Base-by-base conservation (phyloP, 1,140 invertebrate genomes). In the Drosophila parabipectinata region DNA sequence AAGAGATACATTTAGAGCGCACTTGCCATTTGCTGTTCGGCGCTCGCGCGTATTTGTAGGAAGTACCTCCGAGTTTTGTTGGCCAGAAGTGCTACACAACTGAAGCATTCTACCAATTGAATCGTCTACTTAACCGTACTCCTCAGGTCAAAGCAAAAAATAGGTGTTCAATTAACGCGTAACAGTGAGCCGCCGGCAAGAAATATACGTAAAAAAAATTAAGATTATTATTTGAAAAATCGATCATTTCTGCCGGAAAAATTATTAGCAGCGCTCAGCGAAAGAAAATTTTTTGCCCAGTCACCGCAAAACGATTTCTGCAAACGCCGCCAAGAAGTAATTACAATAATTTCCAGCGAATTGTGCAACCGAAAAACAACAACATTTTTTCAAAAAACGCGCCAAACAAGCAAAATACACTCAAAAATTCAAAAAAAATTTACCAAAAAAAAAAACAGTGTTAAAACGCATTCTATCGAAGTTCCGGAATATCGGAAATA, bases 221-320 rank as follows among this genome's bases (percentile, higher is more conserved):
- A 28, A 6, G 26, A 5, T 28, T 28, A 5, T 28, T 28, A 4
- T 28, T 28, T 28, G 14, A 44, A 44, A 44, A 15, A 30, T 26
- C 26, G 51, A 28, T 6, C 26, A 5, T 26, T 26, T 6, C 30
- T 21, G 51, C 51, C 51, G 24, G 51, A 53, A 15, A 44, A 18
- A 21, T 47, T 18, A 21, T 47, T 24, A 47, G 14, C n/a, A 44
- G 41, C 50, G 26, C 26, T 30, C 14, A 53, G 51, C 51, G 30
- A 32, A 52, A 53, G 14, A 34, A 12, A 28, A 28, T 28, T 6
- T 28, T 34, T 34, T 53, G 51, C 32, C 28, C 51, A 53, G 32
- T 34, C 51, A 34, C 51, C 51, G 51, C 58, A 68, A 44, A 41
- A 44, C 41, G 41, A 44, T 37, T 37, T 37, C 34, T 37, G 34